Conservation (phyloP, 2,797 vertebrate species). For the Picus viridis region DNA sequence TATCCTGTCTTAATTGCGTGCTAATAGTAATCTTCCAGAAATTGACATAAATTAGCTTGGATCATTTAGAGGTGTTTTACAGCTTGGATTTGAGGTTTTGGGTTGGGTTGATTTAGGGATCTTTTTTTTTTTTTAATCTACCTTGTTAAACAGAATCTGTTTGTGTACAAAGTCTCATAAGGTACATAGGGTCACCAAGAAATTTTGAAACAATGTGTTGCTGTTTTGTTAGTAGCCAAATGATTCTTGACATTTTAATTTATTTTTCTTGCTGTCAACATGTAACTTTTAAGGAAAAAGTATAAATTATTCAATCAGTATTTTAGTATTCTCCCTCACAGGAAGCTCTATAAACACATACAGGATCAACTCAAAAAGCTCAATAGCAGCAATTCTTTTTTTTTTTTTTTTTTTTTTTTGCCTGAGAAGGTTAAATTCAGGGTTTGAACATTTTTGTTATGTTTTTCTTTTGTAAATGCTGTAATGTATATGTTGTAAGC, state of each 20-base stretch:
- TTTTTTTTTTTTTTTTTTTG: background rate
- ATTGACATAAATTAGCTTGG: background rate
- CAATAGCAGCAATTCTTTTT: background rate
- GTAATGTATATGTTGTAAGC: background rate
- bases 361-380: background rate
- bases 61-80: background rate
- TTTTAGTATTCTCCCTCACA: background rate
- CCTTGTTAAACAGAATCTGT: background rate
- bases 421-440: background rate
- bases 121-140: background rate
- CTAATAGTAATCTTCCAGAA: background rate
- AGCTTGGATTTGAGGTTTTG: background rate
- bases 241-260: background rate
- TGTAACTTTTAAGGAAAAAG: background rate
- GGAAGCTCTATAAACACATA: background rate
- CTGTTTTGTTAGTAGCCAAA: background rate
- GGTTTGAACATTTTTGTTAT: background rate
- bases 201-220: background rate
- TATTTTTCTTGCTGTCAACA: background rate
- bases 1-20: background rate
- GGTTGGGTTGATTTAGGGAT: background rate
- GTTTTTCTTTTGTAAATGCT: background rate
- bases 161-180: background rate
- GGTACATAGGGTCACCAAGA: background rate
- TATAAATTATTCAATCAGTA: background rate